These are phyloP conservation scores for Percopsis omiscomaycus DNA, from an alignment of 2,797 vertebrate genomes.

Conservation along the genomic window DNA sequence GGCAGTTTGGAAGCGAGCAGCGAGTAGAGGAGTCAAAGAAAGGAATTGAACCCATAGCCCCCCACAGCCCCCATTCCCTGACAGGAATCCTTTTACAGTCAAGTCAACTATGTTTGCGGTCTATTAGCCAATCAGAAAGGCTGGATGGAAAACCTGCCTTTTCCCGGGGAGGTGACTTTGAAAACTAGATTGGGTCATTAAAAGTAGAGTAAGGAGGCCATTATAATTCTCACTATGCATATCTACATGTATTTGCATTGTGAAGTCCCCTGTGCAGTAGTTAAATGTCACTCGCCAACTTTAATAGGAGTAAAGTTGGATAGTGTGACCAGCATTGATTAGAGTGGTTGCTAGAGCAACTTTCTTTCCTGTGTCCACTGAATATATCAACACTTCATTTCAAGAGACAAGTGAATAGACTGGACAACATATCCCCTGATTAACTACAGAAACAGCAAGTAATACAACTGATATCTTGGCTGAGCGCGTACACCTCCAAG, in stretches of 20 bases:
- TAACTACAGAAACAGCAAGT: constrained; percentile 29
- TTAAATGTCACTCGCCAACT: constrained; percentile 77
- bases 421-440: constrained; percentile 29
- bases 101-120: constrained; percentile 66
- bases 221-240: constrained; percentile 73
- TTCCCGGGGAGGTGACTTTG: constrained; percentile 73
- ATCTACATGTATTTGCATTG: constrained; percentile 76
- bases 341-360: constrained; percentile 57
- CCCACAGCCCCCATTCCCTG: constrained; percentile 28
- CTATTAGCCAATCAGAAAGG: constrained; percentile 69
- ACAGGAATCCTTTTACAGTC: constrained; percentile 47
- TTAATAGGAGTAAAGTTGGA: constrained; percentile 74
- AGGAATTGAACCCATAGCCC: constrained; percentile 65
- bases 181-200: constrained; percentile 78
- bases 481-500: no score
- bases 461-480: constrained; percentile 18
- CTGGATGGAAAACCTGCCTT: constrained; percentile 53
- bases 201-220: constrained; percentile 73
- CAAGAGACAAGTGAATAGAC: constrained; percentile 42
- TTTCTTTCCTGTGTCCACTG: constrained; percentile 44
- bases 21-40: constrained; percentile 53
- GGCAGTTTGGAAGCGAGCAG: constrained; percentile 53
- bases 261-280: constrained; percentile 64
- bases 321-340: constrained; percentile 66
- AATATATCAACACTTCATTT: constrained; percentile 55